These are phyloP conservation scores for Ypsolopha scabrella DNA, from an alignment of 2,888 invertebrate species.

Conservation along the genomic window DNA sequence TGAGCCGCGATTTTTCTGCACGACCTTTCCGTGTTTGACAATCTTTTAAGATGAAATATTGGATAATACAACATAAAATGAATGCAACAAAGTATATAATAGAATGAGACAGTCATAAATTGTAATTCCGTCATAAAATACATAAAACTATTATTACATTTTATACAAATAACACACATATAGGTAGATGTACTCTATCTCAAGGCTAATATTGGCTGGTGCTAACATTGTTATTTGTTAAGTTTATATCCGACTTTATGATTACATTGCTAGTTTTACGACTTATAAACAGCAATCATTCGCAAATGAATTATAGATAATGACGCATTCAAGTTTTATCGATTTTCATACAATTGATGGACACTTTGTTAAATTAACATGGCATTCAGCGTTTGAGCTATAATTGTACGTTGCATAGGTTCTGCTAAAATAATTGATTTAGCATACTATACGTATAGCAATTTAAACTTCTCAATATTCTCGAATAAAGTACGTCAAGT, in stretches of 20 bases:
- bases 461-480: not conserved
- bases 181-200: not conserved
- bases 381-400: not conserved
- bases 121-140: conserved; percentile 1
- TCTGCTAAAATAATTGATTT: not conserved
- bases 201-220: conserved; percentile 13
- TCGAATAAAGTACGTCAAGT: too few species aligned
- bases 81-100: not conserved
- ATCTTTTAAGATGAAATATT: too few species aligned
- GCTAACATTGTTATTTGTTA: conserved; percentile 16
- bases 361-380: not conserved
- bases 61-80: too few species aligned
- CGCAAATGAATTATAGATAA: conserved; percentile 12
- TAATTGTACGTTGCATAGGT: not conserved
- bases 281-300: conserved; percentile 18
- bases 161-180: conserved; percentile 1
- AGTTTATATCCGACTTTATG: conserved; percentile 17
- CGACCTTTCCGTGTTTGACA: too few species aligned
- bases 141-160: conserved; percentile 3
- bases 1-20: too few species aligned
- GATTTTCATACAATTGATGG: conserved; percentile 2
- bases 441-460: not conserved
- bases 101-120: conserved; percentile 1
- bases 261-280: conserved; percentile 18
- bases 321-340: conserved; percentile 8